Base-by-base conservation (phyloP, 2,888 invertebrate species). In the Noctua janthe region DNA sequence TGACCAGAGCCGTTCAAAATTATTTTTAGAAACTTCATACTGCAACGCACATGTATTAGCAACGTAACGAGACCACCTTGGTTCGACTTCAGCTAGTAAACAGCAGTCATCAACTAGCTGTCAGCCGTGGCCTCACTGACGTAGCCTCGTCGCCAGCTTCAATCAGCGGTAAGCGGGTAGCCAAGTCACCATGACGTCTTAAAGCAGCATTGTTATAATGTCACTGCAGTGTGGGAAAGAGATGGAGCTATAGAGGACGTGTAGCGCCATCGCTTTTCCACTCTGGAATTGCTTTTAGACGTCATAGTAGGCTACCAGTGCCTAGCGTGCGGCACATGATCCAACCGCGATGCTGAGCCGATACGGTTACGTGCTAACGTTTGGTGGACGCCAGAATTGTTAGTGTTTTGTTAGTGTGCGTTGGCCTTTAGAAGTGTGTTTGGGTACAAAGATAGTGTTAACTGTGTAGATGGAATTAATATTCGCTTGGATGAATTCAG, bases 401-500 rank as follows among this genome's bases (percentile, higher is more conserved):
- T 29, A 0, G 15, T 7, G 35, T 64, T 64, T 29, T 64, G 11
- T 47, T 6, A 69, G n/a, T 69, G 69, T 69, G 0, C n/a, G n/a
- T 17, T 29, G 15, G 6, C 47, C 47, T 47, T 69, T 47, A 47
- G 3, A 5, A 76, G 7, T 23, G 23, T 39, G 67, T 75, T 70
- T 64, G 20, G 10, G 23, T 67, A 35, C 43, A 59, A 59, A 51
- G 15, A 54, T 62, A 70, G 49, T 43, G 11, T 72, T 43, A 83
- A 15, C 62, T 69, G 49, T 49, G 23, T 64, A 70, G 15, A 66
- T 72, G 17, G 29, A 56, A 23, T 7, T 11, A 70, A 66, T 73
- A 69, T 67, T 62, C 49, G 66, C 47, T 74, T 66, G 51, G 59
- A 8, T 62, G 54, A n/a, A 15, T 73, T 59, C 29, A 64, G 35